Conservation (phyloP, 1,140 invertebrate genomes). For the Trichonephila clavipes region DNA sequence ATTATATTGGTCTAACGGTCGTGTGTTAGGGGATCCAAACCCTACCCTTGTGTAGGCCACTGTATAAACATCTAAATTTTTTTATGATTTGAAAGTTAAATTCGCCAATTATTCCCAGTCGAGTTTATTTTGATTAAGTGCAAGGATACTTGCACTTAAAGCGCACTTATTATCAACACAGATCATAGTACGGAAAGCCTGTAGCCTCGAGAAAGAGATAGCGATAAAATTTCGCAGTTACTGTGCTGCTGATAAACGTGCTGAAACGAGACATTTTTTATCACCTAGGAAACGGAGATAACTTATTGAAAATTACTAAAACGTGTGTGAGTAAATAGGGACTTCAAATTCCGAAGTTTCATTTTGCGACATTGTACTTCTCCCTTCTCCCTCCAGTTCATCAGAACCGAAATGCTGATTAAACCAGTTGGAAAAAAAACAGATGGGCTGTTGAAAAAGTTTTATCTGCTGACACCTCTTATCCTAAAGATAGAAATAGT, state of each 20-base stretch:
- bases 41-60: too few relatives aligned
- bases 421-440: neutral
- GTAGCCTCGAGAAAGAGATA: neutral
- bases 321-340: slow-evolving; percentile 28
- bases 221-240: neutral
- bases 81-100: neutral
- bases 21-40: too few relatives aligned
- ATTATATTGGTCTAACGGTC: too few relatives aligned
- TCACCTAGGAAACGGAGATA: slow-evolving; percentile 14
- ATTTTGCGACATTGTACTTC: slow-evolving; percentile 59
- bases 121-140: neutral
- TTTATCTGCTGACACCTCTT: too few relatives aligned
- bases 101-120: neutral
- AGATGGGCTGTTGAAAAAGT: neutral
- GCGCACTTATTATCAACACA: neutral
- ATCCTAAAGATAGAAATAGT: too few relatives aligned
- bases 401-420: slow-evolving; percentile 1
- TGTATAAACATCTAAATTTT: too few relatives aligned
- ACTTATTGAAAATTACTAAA: neutral
- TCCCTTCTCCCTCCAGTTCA: neutral
- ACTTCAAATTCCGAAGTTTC: slow-evolving; percentile 53
- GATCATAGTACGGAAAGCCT: slow-evolving; percentile 26
- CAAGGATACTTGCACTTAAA: slow-evolving; percentile 2
- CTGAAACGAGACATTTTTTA: slow-evolving; percentile 3
- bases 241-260: neutral